Percentiles rank a stretch among this genome's conserved stretches.
Evolutionary conservation across 2,888 invertebrate species (phyloP).

Genomic region (Siphlonurus alternatus): DNA sequence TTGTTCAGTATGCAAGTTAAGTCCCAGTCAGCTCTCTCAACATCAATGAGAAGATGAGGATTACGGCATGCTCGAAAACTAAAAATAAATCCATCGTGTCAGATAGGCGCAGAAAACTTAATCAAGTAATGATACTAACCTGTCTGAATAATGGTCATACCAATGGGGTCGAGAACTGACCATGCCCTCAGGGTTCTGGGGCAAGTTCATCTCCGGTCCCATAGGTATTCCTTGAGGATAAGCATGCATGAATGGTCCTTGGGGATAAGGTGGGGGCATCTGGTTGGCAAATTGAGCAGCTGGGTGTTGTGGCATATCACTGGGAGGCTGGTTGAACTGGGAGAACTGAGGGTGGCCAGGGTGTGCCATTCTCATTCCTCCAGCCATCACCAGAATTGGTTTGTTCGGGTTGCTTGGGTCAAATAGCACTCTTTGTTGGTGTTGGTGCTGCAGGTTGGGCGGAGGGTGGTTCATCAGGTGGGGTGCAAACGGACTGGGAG

Average conservation of each 20-base stretch:
- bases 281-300: constrained; percentile 12
- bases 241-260: neutral
- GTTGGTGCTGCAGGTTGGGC: constrained; percentile 12
- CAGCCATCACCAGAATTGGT: constrained; percentile 49
- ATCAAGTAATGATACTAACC: constrained; percentile 16
- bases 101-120: neutral
- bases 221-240: constrained; percentile 20
- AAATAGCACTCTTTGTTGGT: constrained; percentile 34
- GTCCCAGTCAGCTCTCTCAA: constrained; percentile 49
- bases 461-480: constrained; percentile 2
- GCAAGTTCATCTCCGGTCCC: constrained; percentile 18
- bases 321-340: constrained; percentile 13
- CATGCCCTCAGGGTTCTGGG: constrained; percentile 30
- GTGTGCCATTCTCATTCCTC: constrained; percentile 24
- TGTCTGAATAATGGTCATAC: constrained; percentile 40
- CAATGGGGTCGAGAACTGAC: constrained; percentile 34
- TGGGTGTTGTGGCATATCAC: constrained; percentile 18
- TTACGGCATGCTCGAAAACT: constrained; percentile 42
- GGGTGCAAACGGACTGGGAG: constrained; percentile 2
- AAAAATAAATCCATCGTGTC: constrained; percentile 11
- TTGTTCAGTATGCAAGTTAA: constrained; percentile 43
- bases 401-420: constrained; percentile 49
- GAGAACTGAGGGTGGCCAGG: neutral
- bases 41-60: constrained; percentile 42
- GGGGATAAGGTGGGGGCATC: neutral